Evolutionary conservation across 2,797 vertebrate species (phyloP).

Genomic region (Rhyacichthys aspro): DNA sequence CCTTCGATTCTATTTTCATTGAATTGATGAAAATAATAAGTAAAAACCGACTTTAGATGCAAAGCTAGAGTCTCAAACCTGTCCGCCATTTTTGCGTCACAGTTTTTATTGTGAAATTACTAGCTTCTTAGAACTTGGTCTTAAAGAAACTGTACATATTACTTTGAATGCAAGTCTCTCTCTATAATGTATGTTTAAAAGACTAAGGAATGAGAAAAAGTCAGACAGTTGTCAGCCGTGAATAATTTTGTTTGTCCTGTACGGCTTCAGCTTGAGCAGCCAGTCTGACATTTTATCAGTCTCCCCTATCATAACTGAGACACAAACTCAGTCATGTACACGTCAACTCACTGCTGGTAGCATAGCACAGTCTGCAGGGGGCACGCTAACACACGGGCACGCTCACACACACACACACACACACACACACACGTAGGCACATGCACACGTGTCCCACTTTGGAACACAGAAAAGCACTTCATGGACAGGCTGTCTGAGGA

Average conservation of each 20-base stretch:
- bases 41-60: no score
- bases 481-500: constrained; percentile 57
- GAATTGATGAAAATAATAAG: neutral
- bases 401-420: constrained; percentile 16
- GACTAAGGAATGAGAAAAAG: neutral
- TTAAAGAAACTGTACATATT: no score
- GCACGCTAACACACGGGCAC: constrained; percentile 34
- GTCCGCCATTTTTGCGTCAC: no score
- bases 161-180: no score
- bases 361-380: constrained; percentile 61
- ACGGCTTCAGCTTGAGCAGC: constrained; percentile 18
- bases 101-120: no score
- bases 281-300: constrained; percentile 49
- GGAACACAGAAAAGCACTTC: constrained; percentile 77
- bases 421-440: constrained; percentile 16
- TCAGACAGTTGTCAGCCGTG: constrained; percentile 6
- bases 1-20: neutral
- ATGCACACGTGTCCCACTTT: constrained; percentile 47
- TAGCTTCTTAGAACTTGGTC: no score
- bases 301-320: constrained; percentile 71
- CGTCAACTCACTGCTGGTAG: constrained; percentile 62
- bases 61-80: no score
- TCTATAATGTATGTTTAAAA: no score
- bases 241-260: constrained; percentile 31
- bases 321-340: constrained; percentile 64